Evolutionary conservation across 2,113 vertebrate species (phyloP), one percentile per base, ranked within the genome.

Genomic region (Crotalus horridus): DNA sequence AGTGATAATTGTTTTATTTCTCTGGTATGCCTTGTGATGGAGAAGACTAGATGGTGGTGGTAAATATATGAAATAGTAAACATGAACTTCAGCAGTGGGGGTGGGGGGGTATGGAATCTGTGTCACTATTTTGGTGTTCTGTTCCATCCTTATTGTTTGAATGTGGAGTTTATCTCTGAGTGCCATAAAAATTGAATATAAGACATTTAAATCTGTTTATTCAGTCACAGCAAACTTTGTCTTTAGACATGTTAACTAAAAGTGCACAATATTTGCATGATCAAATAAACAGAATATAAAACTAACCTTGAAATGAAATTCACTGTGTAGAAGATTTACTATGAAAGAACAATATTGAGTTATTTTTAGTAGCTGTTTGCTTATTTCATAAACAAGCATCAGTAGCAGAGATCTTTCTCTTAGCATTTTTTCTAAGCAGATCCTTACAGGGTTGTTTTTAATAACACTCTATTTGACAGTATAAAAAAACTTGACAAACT

Each of bases 61-160:
- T 56, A 48, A 81, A 8, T 93, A 95, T 85, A 1, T 85, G 48
- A 39, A 17, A 53, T 89, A 58, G 55, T 13, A 59, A 51, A 54
- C 24, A 64, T 33, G 46, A 46, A 24, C 20, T 93, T 95, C 88
- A 58, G 15, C 15, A 58, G n/a, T 90, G 51, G 15, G 56, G 55
- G 21, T 95, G 51, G 91, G 90, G 93, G 90, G 93, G 26, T 95
- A 95, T 89, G 33, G 69, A 95, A 94, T 95, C 69, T 2, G 58
- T 95, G 94, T 96, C 96, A 96, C 96, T 96, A 56, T 43, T 94
- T 96, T 81, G 96, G 95, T 94, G 93, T 96, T 96, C 95, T 94
- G 95, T 94, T 92, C 93, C 93, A 93, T 81, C 94, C 95, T 89
- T 95, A 96, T 96, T 92, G 94, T 89, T 96, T 61, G 54, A 94